A percentile compares a stretch with the other conserved stretches of the same genome.
These are phyloP conservation scores for Exephanes ischioxanthus DNA, from an alignment of 2,888 invertebrate genomes.

Conservation along the genomic window DNA sequence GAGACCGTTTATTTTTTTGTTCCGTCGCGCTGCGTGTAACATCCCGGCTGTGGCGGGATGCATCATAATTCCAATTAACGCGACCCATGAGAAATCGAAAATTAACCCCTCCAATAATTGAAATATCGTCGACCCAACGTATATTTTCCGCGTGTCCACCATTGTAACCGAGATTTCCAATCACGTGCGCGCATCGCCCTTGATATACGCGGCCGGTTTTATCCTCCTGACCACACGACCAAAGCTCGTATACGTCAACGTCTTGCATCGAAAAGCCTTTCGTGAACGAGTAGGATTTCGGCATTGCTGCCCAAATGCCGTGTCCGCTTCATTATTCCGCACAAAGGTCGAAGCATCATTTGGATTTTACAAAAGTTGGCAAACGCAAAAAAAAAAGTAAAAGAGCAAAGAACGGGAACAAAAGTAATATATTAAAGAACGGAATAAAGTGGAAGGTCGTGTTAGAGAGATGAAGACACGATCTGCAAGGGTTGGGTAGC, in stretches of 20 bases:
- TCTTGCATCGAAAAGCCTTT: neutral
- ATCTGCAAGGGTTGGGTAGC: slow-evolving; percentile 23
- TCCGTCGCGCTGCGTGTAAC: neutral
- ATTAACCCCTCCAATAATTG: neutral
- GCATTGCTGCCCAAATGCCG: neutral
- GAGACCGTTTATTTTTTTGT: neutral
- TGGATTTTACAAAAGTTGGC: neutral
- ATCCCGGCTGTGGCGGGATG: neutral
- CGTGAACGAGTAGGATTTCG: neutral
- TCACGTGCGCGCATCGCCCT: slow-evolving; percentile 4
- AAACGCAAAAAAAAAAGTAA: neutral
- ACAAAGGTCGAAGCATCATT: slow-evolving; percentile 15
- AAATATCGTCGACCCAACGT: slow-evolving; percentile 6
- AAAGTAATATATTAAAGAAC: neutral
- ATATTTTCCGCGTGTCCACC: neutral
- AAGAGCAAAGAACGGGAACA: neutral
- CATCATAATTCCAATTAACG: neutral
- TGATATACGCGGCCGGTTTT: neutral
- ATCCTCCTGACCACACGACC: neutral
- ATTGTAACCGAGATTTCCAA: slow-evolving; percentile 3
- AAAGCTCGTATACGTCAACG: neutral
- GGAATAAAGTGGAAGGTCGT: slow-evolving; percentile 25
- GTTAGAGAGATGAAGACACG: slow-evolving; percentile 54
- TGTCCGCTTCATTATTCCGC: neutral
- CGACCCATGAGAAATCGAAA: neutral